Evolutionary conservation across 92 coral and sea anemone species (phyloP), one percentile per base, ranked within the genome.

Genomic region (Porites rus): DNA sequence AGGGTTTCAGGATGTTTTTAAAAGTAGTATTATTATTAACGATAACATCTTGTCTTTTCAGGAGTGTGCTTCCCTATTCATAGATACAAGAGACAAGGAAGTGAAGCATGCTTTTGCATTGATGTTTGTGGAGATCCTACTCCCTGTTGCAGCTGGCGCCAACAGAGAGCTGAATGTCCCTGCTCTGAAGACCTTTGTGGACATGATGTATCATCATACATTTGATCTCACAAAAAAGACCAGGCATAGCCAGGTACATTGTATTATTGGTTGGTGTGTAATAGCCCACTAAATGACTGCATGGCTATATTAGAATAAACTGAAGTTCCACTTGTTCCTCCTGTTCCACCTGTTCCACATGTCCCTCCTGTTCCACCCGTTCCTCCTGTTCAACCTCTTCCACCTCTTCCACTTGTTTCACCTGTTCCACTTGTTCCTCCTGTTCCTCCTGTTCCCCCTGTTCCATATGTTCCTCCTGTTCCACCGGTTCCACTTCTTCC

Each of bases 111-210:
- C 98, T 5, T 93, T 97, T 92, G 98, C 99, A 63, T 90, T 93
- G 28, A 93, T 97, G 96, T 97, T 97, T 84, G 99, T 97, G 80
- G 99, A 97, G 64, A 95, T 97, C 51, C 95, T 97, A 22, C 93
- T 96, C n/a, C 99, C 99, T 53, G 99, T 97, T 9, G 99, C 99
- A 52, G 99, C 99, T 10, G 94, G 95, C 11, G 99, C 99, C 54
- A 97, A 97, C 88, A 86, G 99, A 87, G 99, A 97, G 72, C 87
- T 97, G 56, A 96, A 97, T 90, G 98, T 97, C 28, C 99, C 99
- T 24, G 99, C 98, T 8, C 72, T 97, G 83, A 97, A 97, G 86
- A 92, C 91, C 86, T 97, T 97, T 91, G 98, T 97, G 19, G 99
- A 97, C 72, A 92, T 93, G 98, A 90, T 92, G 90, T 97, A 93